phyloP scores from a whole-genome alignment of 2,113 vertebrate genomes.

The Malurus melanocephalus region DNA sequence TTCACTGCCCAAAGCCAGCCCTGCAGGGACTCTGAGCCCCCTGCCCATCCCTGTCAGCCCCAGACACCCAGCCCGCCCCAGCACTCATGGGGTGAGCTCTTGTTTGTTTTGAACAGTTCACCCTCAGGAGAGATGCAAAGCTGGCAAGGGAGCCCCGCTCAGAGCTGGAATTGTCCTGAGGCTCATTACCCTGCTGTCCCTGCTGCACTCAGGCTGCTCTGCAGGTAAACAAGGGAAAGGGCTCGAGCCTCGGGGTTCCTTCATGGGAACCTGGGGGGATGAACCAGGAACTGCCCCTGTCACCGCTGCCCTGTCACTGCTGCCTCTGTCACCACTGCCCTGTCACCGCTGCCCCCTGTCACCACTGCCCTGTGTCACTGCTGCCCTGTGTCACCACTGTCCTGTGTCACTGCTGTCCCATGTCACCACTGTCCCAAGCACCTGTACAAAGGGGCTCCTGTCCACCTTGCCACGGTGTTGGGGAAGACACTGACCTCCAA shows the following conservation, averaged over 20 bases:
- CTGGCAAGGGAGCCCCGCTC: not conserved
- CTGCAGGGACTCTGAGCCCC: constrained; percentile 61
- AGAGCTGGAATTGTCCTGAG: not conserved
- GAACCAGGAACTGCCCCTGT: not conserved
- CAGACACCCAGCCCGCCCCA: no score
- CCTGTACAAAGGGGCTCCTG: not conserved
- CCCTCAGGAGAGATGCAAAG: not conserved
- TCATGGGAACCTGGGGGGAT: not conserved
- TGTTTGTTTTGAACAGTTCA: not conserved
- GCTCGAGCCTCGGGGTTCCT: not conserved
- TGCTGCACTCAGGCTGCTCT: not conserved
- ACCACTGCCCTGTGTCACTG: fast-evolving
- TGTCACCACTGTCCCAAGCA: not conserved
- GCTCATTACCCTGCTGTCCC: not conserved
- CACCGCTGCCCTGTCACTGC: not conserved
- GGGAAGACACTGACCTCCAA: not conserved
- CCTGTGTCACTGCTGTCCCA: not conserved
- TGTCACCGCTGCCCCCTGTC: not conserved
- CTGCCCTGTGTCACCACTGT: not conserved
- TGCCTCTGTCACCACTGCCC: not conserved
- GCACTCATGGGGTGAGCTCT: not conserved
- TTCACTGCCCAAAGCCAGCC: not conserved
- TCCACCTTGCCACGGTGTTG: fast-evolving
- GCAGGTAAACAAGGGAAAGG: not conserved
- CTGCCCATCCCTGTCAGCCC: fast-evolving